Evolutionary conservation across 2,797 vertebrate genomes (phyloP).

Genomic region (Chelmon rostratus): DNA sequence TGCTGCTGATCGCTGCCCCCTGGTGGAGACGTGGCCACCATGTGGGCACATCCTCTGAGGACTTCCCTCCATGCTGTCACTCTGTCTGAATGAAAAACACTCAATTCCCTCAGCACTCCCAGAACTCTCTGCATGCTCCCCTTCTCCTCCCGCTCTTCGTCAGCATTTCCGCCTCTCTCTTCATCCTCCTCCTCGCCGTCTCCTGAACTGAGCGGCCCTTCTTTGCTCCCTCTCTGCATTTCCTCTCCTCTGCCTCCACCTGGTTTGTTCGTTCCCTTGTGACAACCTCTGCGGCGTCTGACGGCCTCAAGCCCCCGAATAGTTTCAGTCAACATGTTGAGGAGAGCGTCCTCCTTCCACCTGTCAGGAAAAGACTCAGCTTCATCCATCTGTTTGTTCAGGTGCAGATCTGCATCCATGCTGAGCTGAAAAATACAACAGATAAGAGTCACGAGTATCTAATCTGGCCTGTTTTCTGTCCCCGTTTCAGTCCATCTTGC

Average conservation of each 20-base stretch:
- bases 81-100: conserved; percentile 60
- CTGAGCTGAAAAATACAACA: conserved; percentile 30
- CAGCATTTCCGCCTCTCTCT: not conserved
- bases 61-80: conserved; percentile 66
- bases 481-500: conserved; percentile 3
- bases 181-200: conserved; percentile 25
- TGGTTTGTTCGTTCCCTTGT: not conserved
- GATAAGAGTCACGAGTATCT: not conserved
- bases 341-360: conserved; percentile 53
- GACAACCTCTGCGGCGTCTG: conserved; percentile 23
- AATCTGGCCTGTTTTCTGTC: not conserved
- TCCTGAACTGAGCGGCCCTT: conserved; percentile 14
- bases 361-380: conserved; percentile 15
- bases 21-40: conserved; percentile 33
- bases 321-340: conserved; percentile 48
- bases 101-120: conserved; percentile 66
- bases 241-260: not conserved
- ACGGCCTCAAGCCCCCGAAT: conserved; percentile 49
- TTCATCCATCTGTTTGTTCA: conserved; percentile 52
- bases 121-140: conserved; percentile 55
- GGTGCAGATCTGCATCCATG: conserved; percentile 33
- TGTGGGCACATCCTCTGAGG: conserved; percentile 43
- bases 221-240: not conserved
- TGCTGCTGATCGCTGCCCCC: conserved; percentile 36
- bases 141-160: conserved; percentile 15